phyloP scores from a whole-genome alignment of 2,797 vertebrate species.

The Lacerta viridis region DNA sequence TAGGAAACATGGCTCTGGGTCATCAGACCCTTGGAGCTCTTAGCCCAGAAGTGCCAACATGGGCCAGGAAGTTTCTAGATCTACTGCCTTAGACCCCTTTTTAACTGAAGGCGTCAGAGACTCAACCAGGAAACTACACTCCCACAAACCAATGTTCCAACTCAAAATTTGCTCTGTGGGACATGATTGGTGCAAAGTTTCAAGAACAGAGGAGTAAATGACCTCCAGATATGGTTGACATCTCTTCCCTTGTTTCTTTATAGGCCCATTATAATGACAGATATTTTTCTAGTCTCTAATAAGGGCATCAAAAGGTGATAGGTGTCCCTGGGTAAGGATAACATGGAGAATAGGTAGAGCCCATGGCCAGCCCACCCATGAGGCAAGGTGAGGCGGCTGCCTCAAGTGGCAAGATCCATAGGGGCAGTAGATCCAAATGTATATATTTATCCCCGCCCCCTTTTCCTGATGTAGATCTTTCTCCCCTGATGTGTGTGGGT shows the following conservation, averaged over 20 bases:
- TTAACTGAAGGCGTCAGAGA: not conserved
- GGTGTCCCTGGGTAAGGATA: too few species aligned
- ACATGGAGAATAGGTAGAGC: too few species aligned
- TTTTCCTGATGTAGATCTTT: too few species aligned
- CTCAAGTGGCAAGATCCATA: too few species aligned
- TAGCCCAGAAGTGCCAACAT: not conserved
- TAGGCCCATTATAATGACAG: not conserved
- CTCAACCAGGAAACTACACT: not conserved
- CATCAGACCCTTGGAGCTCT: not conserved
- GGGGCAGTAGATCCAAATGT: too few species aligned
- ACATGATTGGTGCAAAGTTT: not conserved
- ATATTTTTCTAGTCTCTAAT: not conserved
- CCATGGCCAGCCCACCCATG: too few species aligned
- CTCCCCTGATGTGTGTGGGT: too few species aligned
- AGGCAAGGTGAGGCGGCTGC: too few species aligned
- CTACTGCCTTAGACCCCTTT: not conserved
- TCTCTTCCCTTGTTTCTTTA: not conserved
- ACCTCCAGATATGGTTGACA: too few species aligned
- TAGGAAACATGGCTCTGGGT: not conserved
- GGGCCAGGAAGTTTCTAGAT: not conserved
- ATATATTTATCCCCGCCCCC: too few species aligned
- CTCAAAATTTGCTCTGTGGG: not conserved
- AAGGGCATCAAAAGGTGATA: not conserved
- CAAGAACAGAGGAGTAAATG: not conserved
- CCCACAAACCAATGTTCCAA: not conserved